A percentile compares a stretch with the other conserved stretches of the same genome.
Evolutionary conservation across 2,113 vertebrate genomes (phyloP).

Genomic region (Trogon melanurus): DNA sequence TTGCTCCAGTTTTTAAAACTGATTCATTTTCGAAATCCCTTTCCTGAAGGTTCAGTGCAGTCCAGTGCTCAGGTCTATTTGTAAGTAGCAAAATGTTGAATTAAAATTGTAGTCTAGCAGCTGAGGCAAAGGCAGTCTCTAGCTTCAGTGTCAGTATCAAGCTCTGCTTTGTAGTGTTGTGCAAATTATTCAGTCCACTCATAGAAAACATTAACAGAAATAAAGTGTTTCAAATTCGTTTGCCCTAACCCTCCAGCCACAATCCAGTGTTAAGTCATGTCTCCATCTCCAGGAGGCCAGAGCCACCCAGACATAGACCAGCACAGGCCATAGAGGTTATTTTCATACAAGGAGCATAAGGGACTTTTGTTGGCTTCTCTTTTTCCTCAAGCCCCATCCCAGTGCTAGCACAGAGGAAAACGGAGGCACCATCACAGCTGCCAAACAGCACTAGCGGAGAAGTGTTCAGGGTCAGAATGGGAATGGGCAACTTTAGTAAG

Average conservation of each 20-base stretch:
- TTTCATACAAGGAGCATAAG: background rate
- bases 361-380: background rate
- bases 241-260: background rate
- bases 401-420: background rate
- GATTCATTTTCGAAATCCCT: constrained; percentile 20
- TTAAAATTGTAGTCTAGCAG: background rate
- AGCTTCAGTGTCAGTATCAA: background rate
- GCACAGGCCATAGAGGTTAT: background rate
- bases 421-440: background rate
- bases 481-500: background rate
- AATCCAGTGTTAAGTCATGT: background rate
- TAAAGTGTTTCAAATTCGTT: background rate
- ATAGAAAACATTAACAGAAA: background rate
- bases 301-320: background rate
- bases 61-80: background rate
- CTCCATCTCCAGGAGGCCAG: background rate
- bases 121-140: background rate
- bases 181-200: background rate
- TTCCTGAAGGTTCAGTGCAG: constrained; percentile 2
- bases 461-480: background rate
- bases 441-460: background rate
- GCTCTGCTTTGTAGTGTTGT: background rate
- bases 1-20: background rate
- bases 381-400: background rate
- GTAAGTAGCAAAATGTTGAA: background rate